Base-by-base conservation (phyloP, 2,888 invertebrate genomes). In the Mimas tiliae region DNA sequence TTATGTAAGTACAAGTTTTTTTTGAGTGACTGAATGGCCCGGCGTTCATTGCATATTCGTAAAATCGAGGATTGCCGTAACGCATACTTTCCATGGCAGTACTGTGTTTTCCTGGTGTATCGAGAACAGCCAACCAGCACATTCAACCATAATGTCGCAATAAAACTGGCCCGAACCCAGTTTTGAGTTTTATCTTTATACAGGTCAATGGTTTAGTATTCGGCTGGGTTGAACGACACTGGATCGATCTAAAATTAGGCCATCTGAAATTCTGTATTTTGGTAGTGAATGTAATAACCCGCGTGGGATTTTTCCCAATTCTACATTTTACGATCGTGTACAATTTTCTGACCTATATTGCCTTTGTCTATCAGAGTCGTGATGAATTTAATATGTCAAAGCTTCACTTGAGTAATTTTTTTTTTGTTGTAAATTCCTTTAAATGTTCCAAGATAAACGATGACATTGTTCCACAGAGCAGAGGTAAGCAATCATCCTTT, bases 181-280 rank as follows among this genome's bases (percentile, higher is more conserved):
- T 82, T 82, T 77, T 73, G 68, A 73, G 74, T 75, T 83, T 87
- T 88, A 89, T 87, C 86, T 81, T 73, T 73, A 70, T 71, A 71
- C 84, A 76, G 88, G 85, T 88, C 89, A 87, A 83, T 77, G 84
- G 72, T 83, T 81, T 77, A 75, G 77, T 75, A 75, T 76, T 74
- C 77, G 74, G 74, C 62, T 68, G 77, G 74, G 85, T 78, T 86
- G 82, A 86, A 82, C 70, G 82, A 77, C 85, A 81, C 71, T 69
- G 67, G 53, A 66, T 62, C 69, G 69, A 63, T 75, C 79, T 82
- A 83, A 82, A 82, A 82, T 76, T 81, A 80, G 76, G 70, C 74
- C 79, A 80, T 73, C 80, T 81, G 78, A 83, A 81, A 81, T 81
- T 69, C 76, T 72, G 67, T 65, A 64, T 63, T 66, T 68, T 53